Evolutionary conservation across 2,797 vertebrate genomes (phyloP).

Genomic region (Peromyscus nudipes): DNA sequence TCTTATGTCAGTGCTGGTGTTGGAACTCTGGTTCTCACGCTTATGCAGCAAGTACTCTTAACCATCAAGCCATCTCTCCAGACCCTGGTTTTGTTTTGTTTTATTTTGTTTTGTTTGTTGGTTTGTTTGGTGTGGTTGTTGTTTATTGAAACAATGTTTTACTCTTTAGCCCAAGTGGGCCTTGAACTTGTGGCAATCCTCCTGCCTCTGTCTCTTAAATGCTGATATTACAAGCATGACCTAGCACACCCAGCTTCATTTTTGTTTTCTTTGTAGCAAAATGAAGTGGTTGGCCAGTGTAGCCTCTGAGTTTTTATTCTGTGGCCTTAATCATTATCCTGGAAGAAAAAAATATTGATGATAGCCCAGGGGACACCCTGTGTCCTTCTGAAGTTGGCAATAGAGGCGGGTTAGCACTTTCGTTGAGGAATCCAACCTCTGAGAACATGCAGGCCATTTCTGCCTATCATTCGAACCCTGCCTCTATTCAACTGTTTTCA

Average conservation of each 20-base stretch:
- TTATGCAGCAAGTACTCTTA: not conserved
- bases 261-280: slow-evolving; percentile 3
- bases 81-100: not conserved
- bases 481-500: not conserved
- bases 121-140: not conserved
- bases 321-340: not conserved
- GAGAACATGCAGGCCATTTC: not conserved
- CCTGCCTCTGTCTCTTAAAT: not conserved
- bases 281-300: not conserved
- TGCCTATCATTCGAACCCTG: not conserved
- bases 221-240: not conserved
- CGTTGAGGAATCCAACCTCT: not conserved
- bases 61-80: not conserved
- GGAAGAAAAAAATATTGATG: not conserved
- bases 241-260: not conserved
- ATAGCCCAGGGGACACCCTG: no score
- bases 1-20: not conserved
- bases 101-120: not conserved
- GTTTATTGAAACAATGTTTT: not conserved
- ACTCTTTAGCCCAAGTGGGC: not conserved
- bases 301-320: not conserved
- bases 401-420: not conserved
- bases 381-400: not conserved
- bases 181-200: not conserved
- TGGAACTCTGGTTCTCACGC: not conserved